Percentiles rank a stretch among this genome's conserved stretches.
Conservation (phyloP, 2,888 invertebrate species). For the Gryllus longicercus region DNA sequence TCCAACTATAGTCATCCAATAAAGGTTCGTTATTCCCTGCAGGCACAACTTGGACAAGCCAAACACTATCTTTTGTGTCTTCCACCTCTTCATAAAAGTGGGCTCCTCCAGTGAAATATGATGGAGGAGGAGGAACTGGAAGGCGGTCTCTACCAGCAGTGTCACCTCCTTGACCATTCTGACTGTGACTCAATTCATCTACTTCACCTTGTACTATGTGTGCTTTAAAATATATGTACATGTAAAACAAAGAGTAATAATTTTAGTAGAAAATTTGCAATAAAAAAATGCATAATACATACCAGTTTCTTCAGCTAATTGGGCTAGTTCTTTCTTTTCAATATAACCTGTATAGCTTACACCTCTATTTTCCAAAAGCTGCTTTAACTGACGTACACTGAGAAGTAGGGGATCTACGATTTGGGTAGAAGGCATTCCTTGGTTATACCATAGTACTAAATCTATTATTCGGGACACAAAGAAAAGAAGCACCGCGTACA, state of each 20-base stretch:
- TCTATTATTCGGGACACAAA: slow-evolving; percentile 41
- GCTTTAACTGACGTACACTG: slow-evolving; percentile 42
- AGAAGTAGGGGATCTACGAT: slow-evolving; percentile 41
- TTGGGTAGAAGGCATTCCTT: slow-evolving; percentile 40
- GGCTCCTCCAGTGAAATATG: slow-evolving; percentile 40
- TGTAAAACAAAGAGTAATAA: too few relatives aligned
- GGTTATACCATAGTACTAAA: slow-evolving; percentile 41
- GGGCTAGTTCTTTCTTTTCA: slow-evolving; percentile 42
- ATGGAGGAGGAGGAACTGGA: slow-evolving; percentile 35
- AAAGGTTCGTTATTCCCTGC: slow-evolving; percentile 40
- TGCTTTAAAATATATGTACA: slow-evolving; percentile 36
- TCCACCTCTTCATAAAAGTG: slow-evolving; percentile 48
- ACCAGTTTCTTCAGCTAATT: slow-evolving; percentile 42
- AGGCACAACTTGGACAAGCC: slow-evolving; percentile 51
- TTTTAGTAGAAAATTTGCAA: background rate
- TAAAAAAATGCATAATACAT: background rate
- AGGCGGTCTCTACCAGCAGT: slow-evolving; percentile 27
- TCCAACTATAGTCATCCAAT: slow-evolving; percentile 47
- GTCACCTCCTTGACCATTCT: slow-evolving; percentile 23
- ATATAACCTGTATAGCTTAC: slow-evolving; percentile 42
- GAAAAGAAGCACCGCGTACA: slow-evolving; percentile 41
- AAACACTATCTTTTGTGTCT: slow-evolving; percentile 54
- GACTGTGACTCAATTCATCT: slow-evolving; percentile 37
- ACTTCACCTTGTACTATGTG: slow-evolving; percentile 41
- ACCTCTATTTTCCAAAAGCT: slow-evolving; percentile 41